Conservation (phyloP, 2,113 vertebrate species). For the Phalacrocorax carbo region DNA sequence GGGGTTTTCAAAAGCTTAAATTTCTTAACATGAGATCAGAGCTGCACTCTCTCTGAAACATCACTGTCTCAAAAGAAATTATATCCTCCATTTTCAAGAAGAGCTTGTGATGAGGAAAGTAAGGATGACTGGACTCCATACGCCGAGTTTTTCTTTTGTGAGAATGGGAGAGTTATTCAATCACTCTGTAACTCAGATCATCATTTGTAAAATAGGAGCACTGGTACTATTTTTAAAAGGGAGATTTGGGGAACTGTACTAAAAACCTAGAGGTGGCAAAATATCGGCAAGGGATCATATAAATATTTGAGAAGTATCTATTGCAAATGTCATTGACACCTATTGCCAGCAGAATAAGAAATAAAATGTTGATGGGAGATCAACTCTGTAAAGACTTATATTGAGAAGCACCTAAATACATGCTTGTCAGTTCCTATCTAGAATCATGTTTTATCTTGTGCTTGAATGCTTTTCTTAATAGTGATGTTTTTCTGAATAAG, state of each 20-base stretch:
- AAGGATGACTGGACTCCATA: background rate
- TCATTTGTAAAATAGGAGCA: background rate
- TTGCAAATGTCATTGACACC: background rate
- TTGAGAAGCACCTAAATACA: background rate
- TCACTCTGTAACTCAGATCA: background rate
- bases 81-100: background rate
- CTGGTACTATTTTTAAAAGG: background rate
- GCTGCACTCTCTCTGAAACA: background rate
- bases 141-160: background rate
- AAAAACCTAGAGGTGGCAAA: background rate
- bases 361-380: background rate
- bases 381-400: background rate
- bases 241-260: background rate
- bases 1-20: conserved; percentile 2
- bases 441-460: background rate
- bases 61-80: conserved; percentile 11
- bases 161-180: background rate
- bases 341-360: background rate
- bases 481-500: background rate
- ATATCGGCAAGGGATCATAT: background rate
- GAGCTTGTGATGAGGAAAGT: background rate
- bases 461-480: background rate
- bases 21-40: background rate
- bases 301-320: background rate
- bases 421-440: background rate